A percentile compares a stretch with the other conserved stretches of the same genome.
Conservation (phyloP, 2,888 invertebrate genomes). For the Agrilus biguttatus region DNA sequence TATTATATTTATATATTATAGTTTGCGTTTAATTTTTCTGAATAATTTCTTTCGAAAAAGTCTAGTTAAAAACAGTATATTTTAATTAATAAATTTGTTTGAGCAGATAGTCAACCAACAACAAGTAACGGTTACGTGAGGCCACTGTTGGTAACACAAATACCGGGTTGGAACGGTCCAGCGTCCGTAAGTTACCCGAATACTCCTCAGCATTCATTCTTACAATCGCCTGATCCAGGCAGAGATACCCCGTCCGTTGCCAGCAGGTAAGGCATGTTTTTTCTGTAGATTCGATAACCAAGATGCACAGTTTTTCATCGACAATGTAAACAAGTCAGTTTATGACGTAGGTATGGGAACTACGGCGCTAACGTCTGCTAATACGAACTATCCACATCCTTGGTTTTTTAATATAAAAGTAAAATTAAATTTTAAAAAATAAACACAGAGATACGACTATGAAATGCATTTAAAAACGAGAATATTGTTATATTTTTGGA, state of each 20-base stretch:
- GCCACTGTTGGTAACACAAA: conserved; percentile 68
- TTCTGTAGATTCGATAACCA: not conserved
- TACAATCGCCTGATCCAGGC: conserved; percentile 59
- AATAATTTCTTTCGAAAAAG: conserved; percentile 1
- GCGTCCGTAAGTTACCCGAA: conserved; percentile 39
- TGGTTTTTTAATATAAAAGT: no score
- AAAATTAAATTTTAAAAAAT: no score
- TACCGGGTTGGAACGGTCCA: conserved; percentile 51
- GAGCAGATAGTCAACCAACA: conserved; percentile 39
- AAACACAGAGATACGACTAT: no score
- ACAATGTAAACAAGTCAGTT: no score
- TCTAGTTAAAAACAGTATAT: not conserved
- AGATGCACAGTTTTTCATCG: no score
- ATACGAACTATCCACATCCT: no score
- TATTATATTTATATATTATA: no score
- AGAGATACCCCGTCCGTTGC: conserved; percentile 62
- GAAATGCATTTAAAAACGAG: no score
- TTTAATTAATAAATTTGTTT: not conserved
- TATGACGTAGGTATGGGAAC: no score
- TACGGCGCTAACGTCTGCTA: no score
- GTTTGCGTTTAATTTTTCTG: not conserved
- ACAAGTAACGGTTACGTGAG: conserved; percentile 74
- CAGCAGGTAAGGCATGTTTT: conserved; percentile 46
- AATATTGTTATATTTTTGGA: no score
- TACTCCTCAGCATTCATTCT: conserved; percentile 54